phyloP scores from a whole-genome alignment of 2,888 invertebrate genomes.

The Caradrina clavipalpis region DNA sequence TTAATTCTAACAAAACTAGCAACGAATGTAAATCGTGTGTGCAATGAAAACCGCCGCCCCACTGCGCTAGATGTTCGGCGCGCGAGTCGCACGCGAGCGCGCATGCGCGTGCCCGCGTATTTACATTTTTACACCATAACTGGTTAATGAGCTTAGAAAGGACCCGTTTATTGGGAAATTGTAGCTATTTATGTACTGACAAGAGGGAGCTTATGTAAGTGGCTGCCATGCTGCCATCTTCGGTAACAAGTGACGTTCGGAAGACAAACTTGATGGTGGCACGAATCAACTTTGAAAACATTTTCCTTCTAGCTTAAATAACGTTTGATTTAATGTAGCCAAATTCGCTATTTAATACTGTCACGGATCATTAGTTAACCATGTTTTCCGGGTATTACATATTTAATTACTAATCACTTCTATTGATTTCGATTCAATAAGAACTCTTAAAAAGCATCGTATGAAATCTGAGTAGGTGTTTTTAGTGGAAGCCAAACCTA shows the following conservation, averaged over 20 bases:
- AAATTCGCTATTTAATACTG: no score
- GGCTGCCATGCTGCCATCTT: neutral
- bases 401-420: neutral
- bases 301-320: no score
- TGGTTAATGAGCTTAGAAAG: constrained; percentile 61
- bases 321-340: no score
- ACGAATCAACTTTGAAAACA: no score
- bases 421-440: constrained; percentile 22
- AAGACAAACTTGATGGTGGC: no score
- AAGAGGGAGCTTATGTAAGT: constrained; percentile 25
- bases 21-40: constrained; percentile 50
- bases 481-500: constrained; percentile 1
- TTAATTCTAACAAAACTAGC: constrained; percentile 43
- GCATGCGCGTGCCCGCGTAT: constrained; percentile 50
- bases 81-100: constrained; percentile 78
- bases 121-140: constrained; percentile 61
- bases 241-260: no score
- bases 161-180: constrained; percentile 54
- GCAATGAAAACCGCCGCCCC: constrained; percentile 67
- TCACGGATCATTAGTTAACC: no score
- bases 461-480: neutral
- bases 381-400: no score
- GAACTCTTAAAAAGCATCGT: neutral
- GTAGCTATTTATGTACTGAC: constrained; percentile 16
- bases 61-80: constrained; percentile 78